Conservation (phyloP, 2,888 invertebrate species). For the Endomychus coccineus region DNA sequence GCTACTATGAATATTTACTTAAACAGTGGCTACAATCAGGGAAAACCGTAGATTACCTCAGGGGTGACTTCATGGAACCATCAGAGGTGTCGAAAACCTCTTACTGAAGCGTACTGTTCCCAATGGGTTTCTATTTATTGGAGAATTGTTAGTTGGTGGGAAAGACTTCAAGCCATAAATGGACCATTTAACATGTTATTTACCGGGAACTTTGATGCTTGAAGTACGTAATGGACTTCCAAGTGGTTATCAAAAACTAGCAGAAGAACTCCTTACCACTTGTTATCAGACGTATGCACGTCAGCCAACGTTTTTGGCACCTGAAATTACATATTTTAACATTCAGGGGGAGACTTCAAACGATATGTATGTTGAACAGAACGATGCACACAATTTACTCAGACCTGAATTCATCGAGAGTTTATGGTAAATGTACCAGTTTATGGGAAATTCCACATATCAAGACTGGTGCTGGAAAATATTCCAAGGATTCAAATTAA, state of each 20-base stretch:
- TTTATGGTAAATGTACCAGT: conserved; percentile 91
- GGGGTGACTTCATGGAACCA: no score
- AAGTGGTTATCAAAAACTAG: conserved; percentile 76
- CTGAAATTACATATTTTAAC: conserved; percentile 96
- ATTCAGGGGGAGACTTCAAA: conserved; percentile 61
- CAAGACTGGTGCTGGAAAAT: conserved; percentile 99
- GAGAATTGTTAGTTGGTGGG: conserved; percentile 80
- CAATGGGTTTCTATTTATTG: conserved; percentile 77
- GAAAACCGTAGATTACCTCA: conserved; percentile 78
- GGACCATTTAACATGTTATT: conserved; percentile 96
- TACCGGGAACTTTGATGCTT: conserved; percentile 87
- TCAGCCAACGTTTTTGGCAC: conserved; percentile 90
- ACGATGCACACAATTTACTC: conserved; percentile 91
- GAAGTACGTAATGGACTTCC: conserved; percentile 85
- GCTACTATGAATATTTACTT: conserved; percentile 96
- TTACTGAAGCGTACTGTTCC: conserved; percentile 68
- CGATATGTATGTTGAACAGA: conserved; percentile 79
- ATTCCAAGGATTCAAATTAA: no score
- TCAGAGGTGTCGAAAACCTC: conserved; percentile 74
- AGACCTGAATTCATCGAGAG: conserved; percentile 97
- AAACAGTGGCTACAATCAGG: conserved; percentile 99
- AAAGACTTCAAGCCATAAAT: conserved; percentile 87
- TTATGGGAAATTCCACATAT: conserved; percentile 91
- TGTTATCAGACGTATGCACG: conserved; percentile 92
- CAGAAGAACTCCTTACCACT: conserved; percentile 80